These are phyloP conservation scores for Myotis davidii DNA, from an alignment of 2,113 vertebrate species.

Conservation along the genomic window DNA sequence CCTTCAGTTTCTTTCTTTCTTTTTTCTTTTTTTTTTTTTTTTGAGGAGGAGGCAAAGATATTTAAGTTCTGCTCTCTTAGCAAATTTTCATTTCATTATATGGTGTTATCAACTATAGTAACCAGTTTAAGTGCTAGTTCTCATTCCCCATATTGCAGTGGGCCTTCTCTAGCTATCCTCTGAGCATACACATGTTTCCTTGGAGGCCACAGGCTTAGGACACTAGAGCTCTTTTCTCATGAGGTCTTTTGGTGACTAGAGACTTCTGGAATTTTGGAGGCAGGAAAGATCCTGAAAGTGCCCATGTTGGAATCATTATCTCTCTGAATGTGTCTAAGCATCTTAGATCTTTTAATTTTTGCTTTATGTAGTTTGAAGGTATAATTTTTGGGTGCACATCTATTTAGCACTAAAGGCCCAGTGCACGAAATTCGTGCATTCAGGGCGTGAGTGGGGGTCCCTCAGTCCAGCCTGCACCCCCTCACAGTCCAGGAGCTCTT, in stretches of 20 bases:
- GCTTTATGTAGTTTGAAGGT: not conserved
- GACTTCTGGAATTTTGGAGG: not conserved
- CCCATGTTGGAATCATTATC: not conserved
- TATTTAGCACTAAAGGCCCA: not conserved
- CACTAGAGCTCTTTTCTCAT: not conserved
- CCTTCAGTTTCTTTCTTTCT: not conserved
- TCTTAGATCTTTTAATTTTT: not conserved
- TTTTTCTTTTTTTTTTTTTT: not conserved
- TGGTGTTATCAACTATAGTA: not conserved
- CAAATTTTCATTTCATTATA: not conserved
- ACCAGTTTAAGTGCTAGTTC: not conserved
- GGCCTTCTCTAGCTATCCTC: not conserved
- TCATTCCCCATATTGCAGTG: not conserved
- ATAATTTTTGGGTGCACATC: not conserved
- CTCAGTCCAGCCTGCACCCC: too few relatives aligned
- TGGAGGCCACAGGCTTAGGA: not conserved
- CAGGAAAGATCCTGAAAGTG: not conserved
- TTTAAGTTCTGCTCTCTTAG: not conserved
- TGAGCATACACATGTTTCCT: not conserved
- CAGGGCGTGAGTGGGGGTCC: too few relatives aligned
- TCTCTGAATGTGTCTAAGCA: not conserved
- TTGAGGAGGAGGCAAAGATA: not conserved
- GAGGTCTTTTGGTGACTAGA: not conserved
- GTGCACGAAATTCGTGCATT: too few relatives aligned
- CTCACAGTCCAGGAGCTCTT: too few relatives aligned